Conservation (phyloP, 2,113 vertebrate genomes). For the Nothocercus julius region DNA sequence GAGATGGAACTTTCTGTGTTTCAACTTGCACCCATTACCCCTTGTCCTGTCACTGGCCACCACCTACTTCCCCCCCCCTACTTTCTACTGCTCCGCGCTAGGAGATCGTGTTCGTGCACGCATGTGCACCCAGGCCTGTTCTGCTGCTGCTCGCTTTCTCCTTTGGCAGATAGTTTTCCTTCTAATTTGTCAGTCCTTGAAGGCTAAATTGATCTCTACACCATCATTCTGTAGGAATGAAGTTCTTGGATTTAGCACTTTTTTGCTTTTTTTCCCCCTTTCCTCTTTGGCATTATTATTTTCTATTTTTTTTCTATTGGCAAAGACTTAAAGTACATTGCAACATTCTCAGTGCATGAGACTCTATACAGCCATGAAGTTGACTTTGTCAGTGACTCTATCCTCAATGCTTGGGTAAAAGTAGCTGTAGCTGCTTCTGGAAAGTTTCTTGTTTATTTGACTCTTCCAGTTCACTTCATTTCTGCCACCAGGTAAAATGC, state of each 20-base stretch:
- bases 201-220: not conserved
- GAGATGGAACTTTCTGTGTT: too few relatives aligned
- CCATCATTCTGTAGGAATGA: not conserved
- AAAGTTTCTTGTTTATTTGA: not conserved
- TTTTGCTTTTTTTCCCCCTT: not conserved
- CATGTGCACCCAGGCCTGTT: not conserved
- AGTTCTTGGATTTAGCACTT: not conserved
- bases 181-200: not conserved
- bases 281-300: not conserved
- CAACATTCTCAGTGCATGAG: not conserved
- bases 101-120: too few relatives aligned
- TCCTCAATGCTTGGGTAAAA: not conserved
- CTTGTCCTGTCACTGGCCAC: too few relatives aligned
- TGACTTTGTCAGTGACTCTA: not conserved
- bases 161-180: not conserved
- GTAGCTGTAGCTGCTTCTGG: not conserved
- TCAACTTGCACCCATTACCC: too few relatives aligned
- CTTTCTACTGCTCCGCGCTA: not conserved
- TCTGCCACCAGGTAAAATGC: not conserved
- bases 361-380: not conserved
- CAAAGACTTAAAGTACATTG: not conserved
- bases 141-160: not conserved
- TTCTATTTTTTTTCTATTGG: not conserved
- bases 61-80: too few relatives aligned
- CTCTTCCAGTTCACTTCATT: not conserved